phyloP scores from a whole-genome alignment of 2,113 vertebrate genomes.

The Anolis sagrei region DNA sequence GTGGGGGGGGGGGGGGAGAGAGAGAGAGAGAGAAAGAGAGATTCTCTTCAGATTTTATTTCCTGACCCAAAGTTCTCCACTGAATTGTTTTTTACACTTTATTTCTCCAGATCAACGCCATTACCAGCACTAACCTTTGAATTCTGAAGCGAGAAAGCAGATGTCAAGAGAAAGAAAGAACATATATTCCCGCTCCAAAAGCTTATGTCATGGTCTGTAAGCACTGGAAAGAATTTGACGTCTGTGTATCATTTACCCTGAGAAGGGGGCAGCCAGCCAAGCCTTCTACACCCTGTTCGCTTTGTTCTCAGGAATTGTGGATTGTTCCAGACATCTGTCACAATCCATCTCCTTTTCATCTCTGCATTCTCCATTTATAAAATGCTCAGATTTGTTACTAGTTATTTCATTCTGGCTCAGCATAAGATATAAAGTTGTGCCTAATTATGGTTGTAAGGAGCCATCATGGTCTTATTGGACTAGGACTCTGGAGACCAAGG shows the following conservation, averaged over 20 bases:
- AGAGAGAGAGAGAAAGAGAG: too few relatives aligned
- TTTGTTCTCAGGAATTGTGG: conserved; percentile 38
- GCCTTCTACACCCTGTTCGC: background rate
- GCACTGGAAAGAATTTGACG: conserved; percentile 46
- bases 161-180: conserved; percentile 23
- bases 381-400: background rate
- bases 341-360: conserved; percentile 17
- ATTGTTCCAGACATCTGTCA: background rate
- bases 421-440: background rate
- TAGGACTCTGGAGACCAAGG: too few relatives aligned
- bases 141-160: conserved; percentile 62
- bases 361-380: conserved; percentile 8
- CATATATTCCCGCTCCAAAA: conserved; percentile 45
- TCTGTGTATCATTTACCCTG: conserved; percentile 39
- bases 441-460: background rate
- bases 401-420: background rate
- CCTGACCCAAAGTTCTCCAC: background rate
- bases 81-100: conserved; percentile 14
- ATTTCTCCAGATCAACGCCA: conserved; percentile 38
- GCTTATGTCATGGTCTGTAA: conserved; percentile 38
- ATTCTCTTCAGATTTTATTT: conserved; percentile 2
- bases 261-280: conserved; percentile 44
- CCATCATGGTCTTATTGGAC: too few relatives aligned
- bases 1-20: background rate
- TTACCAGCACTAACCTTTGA: conserved; percentile 32